These are phyloP conservation scores for Pseudorasbora parva DNA, from an alignment of 2,113 vertebrate genomes.

Conservation along the genomic window DNA sequence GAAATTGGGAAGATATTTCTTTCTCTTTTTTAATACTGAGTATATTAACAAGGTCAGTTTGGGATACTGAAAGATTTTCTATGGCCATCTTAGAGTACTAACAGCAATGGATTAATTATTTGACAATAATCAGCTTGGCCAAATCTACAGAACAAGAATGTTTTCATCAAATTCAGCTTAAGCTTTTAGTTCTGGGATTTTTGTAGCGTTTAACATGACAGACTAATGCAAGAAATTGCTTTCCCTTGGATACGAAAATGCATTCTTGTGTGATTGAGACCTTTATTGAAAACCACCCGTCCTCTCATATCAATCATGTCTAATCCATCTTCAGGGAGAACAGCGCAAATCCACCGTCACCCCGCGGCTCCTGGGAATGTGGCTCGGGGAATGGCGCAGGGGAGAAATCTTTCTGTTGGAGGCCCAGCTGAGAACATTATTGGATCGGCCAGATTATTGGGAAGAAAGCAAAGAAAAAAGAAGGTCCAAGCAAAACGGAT, in stretches of 20 bases:
- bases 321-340: constrained; percentile 50
- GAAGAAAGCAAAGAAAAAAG: constrained; percentile 51
- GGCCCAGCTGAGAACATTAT: constrained; percentile 63
- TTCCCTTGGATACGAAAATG: constrained; percentile 43
- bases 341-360: constrained; percentile 32
- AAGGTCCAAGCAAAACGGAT: constrained; percentile 59
- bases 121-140: constrained; percentile 22
- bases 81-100: neutral
- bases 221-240: constrained; percentile 20
- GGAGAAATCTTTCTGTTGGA: constrained; percentile 41
- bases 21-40: no score
- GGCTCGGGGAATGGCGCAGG: constrained; percentile 21
- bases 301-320: constrained; percentile 41
- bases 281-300: constrained; percentile 42
- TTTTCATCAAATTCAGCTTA: constrained; percentile 50
- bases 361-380: constrained; percentile 46
- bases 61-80: constrained; percentile 2
- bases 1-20: no score
- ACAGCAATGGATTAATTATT: constrained; percentile 35
- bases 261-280: constrained; percentile 49
- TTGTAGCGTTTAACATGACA: constrained; percentile 29
- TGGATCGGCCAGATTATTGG: constrained; percentile 56
- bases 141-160: constrained; percentile 38
- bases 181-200: constrained; percentile 7
- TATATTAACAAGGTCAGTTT: constrained; percentile 6